These are phyloP conservation scores for Pempheris klunzingeri DNA, from an alignment of 2,797 vertebrate species.

Conservation along the genomic window DNA sequence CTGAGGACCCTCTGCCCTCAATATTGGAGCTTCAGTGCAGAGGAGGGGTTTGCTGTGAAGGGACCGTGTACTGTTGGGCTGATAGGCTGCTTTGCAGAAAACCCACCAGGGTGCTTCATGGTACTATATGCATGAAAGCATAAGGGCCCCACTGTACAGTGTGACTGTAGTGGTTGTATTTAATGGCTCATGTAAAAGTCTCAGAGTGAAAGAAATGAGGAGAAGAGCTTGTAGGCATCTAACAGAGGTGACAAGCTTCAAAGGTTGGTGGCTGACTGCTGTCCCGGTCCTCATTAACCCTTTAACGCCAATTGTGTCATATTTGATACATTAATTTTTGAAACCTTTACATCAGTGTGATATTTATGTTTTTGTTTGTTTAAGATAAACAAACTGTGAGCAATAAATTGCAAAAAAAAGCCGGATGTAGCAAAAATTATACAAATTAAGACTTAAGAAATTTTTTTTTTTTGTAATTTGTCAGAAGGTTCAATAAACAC, in stretches of 20 bases:
- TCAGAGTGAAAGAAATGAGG: slow-evolving; percentile 33
- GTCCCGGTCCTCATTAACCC: slow-evolving; percentile 3
- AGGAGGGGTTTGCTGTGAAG: slow-evolving; percentile 31
- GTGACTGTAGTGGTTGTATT: slow-evolving; percentile 20
- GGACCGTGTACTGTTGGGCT: slow-evolving; percentile 18
- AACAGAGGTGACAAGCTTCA: slow-evolving; percentile 17
- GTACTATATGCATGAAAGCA: slow-evolving; percentile 21
- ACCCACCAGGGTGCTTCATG: slow-evolving; percentile 5
- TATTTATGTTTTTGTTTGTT: too few species aligned
- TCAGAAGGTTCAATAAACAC: too few species aligned
- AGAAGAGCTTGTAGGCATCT: slow-evolving; percentile 33
- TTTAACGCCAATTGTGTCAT: too few species aligned
- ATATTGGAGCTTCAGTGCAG: slow-evolving; percentile 47
- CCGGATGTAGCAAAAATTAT: too few species aligned
- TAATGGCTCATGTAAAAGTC: slow-evolving; percentile 35
- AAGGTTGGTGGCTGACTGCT: slow-evolving; percentile 23
- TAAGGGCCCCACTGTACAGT: neutral
- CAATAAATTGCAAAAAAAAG: too few species aligned
- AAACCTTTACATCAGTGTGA: too few species aligned
- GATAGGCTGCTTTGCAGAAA: slow-evolving; percentile 44
- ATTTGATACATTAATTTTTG: too few species aligned
- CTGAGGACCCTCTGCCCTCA: slow-evolving; percentile 59
- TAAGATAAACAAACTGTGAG: too few species aligned
- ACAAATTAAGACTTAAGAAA: too few species aligned
- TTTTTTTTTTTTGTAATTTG: too few species aligned